Evolutionary conservation across 1,140 invertebrate genomes (phyloP), one percentile per base, ranked within the genome.

Genomic region (Triops cancriformis): DNA sequence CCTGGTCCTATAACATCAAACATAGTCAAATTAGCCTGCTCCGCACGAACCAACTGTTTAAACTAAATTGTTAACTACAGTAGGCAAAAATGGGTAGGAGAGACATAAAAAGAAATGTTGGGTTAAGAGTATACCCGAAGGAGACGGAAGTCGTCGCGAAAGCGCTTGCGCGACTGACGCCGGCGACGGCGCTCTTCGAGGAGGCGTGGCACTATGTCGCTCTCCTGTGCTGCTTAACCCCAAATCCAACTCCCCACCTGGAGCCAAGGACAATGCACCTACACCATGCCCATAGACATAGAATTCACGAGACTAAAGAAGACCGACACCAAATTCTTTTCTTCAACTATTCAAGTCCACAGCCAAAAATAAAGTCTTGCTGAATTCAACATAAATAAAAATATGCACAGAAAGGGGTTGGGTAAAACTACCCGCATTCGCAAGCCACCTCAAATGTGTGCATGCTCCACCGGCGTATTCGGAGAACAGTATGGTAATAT

Each of bases 161-260:
- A 78, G 73, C 81, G 87, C 86, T 81, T 87, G 87, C 84, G 87
- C 85, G 73, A 88, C 86, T 86, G 91, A 88, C 1, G 90, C 90
- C 23, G 92, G 92, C 80, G 92, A 94, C 73, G 92, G 90, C 26
- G 92, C 92, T 83, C 93, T 87, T 79, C 92, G 87, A 42, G 92
- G 92, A 73, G 92, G 92, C 45, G 93, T 37, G 79, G 79, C 76
- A 77, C 80, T 51, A 79, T 81, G 31, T 80, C 81, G 26, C 80
- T 79, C 28, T 78, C 81, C 31, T 37, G 31, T 37, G 80, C 80
- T 74, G 80, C 80, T 27, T 80, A 79, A 78, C 80, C 80, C 73
- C 80, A 64, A 51, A 80, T 76, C 72, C 51, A 64, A 64, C 23
- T 64, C 51, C 18, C 51, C 51, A 64, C 51, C 51, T 14, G 51